These are phyloP conservation scores for Phasia obesa DNA, from an alignment of 2,888 invertebrate genomes.

Conservation along the genomic window DNA sequence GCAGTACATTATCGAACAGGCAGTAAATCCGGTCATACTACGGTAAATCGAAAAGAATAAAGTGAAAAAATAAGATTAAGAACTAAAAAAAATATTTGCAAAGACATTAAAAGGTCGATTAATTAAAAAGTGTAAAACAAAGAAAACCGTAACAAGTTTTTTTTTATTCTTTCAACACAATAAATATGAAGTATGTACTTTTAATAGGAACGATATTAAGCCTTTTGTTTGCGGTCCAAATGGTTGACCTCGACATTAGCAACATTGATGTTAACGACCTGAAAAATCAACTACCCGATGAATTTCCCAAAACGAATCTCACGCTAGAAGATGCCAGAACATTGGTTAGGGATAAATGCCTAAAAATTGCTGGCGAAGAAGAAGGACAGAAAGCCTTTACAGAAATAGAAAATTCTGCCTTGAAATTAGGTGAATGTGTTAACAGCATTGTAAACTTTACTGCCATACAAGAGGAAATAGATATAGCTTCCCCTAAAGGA, in stretches of 20 bases:
- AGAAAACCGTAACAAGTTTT: conserved; percentile 17
- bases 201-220: conserved; percentile 22
- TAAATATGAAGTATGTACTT: conserved; percentile 37
- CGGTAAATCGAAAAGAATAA: conserved; percentile 33
- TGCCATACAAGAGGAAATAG: conserved; percentile 86
- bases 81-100: conserved; percentile 14
- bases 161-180: background rate
- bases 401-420: conserved; percentile 82
- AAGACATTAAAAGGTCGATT: conserved; percentile 44
- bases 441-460: conserved; percentile 85
- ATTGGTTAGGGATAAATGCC: conserved; percentile 86
- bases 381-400: conserved; percentile 84
- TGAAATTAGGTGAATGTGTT: conserved; percentile 84
- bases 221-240: conserved; percentile 1
- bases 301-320: conserved; percentile 76
- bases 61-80: conserved; percentile 25
- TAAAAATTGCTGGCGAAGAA: conserved; percentile 84
- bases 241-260: conserved; percentile 71
- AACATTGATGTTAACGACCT: conserved; percentile 75
- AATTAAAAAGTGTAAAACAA: conserved; percentile 14
- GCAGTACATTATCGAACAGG: conserved; percentile 38
- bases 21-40: conserved; percentile 22
- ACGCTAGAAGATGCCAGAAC: conserved; percentile 83
- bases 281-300: conserved; percentile 76
- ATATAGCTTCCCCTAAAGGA: conserved; percentile 87